A percentile compares a stretch with the other conserved stretches of the same genome.
Evolutionary conservation across 2,113 vertebrate species (phyloP).

Genomic region (Centropus bengalensis): DNA sequence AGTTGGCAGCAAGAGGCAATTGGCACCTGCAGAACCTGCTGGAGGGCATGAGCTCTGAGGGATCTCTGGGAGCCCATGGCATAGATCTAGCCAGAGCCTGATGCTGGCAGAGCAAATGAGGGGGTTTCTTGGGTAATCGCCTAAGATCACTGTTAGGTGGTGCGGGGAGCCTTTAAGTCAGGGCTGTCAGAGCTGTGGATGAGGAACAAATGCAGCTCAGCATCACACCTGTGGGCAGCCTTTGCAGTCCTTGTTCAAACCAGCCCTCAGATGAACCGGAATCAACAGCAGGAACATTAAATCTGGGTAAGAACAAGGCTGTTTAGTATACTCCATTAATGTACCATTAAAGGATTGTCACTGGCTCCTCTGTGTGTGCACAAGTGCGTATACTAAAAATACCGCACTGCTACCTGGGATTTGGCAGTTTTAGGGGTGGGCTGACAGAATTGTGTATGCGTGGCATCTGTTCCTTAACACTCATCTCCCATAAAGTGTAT

Average conservation of each 20-base stretch:
- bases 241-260: background rate
- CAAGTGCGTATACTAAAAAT: background rate
- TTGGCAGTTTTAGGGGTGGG: background rate
- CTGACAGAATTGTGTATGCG: background rate
- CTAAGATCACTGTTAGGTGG: background rate
- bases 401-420: background rate
- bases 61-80: background rate
- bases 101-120: background rate
- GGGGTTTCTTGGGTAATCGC: background rate
- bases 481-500: background rate
- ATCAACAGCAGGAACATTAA: background rate
- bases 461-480: background rate
- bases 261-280: background rate
- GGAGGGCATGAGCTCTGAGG: background rate
- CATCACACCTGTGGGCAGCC: background rate
- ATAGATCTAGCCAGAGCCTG: background rate
- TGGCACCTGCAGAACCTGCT: background rate
- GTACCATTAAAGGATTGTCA: background rate
- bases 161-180: background rate
- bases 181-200: accelerated
- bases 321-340: background rate
- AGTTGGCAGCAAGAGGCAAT: background rate
- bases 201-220: background rate
- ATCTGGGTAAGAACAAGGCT: background rate
- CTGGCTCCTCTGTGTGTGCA: background rate